phyloP scores from a whole-genome alignment of 2,888 invertebrate species.

The Choreutis nemorana region DNA sequence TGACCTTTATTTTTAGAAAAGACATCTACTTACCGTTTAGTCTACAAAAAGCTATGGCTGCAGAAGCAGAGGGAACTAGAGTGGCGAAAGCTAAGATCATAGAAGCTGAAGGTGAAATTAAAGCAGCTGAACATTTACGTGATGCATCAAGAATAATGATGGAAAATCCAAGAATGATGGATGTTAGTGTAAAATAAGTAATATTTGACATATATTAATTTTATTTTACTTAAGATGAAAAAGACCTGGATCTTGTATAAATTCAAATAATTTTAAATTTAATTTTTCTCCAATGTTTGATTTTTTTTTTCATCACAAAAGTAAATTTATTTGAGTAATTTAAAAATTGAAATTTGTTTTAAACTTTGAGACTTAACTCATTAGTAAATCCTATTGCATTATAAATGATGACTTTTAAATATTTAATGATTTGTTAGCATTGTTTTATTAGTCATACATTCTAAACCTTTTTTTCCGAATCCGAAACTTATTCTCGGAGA shows the following conservation, averaged over 20 bases:
- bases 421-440: no score
- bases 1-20: conserved; percentile 22
- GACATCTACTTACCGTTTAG: conserved; percentile 30
- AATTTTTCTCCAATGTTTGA: no score
- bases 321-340: no score
- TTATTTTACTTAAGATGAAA: no score
- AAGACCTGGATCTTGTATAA: no score
- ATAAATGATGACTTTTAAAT: no score
- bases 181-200: conserved; percentile 37
- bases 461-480: no score
- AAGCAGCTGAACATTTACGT: conserved; percentile 31
- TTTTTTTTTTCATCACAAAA: no score
- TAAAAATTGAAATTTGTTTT: conserved; percentile 2
- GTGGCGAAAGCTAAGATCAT: conserved; percentile 37
- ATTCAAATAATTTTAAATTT: no score
- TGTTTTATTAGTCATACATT: no score
- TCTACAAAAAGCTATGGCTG: conserved; percentile 40
- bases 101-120: conserved; percentile 38
- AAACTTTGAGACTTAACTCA: neutral
- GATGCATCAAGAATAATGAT: conserved; percentile 29
- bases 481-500: neutral
- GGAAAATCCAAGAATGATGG: conserved; percentile 31
- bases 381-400: no score
- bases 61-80: conserved; percentile 38
- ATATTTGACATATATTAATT: no score